Conservation (phyloP, 2,113 vertebrate genomes). For the Thunnus maccoyii region DNA sequence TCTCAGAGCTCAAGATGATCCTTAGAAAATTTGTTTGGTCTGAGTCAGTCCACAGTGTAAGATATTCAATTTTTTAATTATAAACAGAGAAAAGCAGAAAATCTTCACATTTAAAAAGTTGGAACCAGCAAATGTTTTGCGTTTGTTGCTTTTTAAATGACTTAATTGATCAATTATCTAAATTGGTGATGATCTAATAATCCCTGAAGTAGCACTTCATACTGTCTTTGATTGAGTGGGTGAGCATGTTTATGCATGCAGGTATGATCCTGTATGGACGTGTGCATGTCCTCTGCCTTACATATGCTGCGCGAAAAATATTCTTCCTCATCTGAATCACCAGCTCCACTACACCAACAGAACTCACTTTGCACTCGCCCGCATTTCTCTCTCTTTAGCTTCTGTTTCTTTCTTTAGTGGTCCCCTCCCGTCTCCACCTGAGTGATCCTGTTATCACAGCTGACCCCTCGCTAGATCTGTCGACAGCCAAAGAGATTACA, state of each 20-base stretch:
- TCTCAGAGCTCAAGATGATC: not conserved
- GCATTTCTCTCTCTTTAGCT: slow-evolving; percentile 56
- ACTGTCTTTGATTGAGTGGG: not conserved
- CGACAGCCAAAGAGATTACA: slow-evolving; percentile 82
- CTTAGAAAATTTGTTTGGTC: not conserved
- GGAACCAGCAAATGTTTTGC: not conserved
- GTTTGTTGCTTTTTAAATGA: not conserved
- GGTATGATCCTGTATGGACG: not conserved
- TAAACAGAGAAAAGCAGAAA: not conserved
- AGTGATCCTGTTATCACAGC: slow-evolving; percentile 79
- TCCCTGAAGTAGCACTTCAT: not conserved
- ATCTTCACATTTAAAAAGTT: not conserved
- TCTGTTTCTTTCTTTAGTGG: slow-evolving; percentile 54
- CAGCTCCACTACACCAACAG: slow-evolving; percentile 7
- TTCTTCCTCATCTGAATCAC: slow-evolving; percentile 2
- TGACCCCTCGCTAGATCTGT: slow-evolving; percentile 78
- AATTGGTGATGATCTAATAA: not conserved
- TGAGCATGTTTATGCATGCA: not conserved
- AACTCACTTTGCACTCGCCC: slow-evolving; percentile 44
- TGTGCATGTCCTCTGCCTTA: not conserved
- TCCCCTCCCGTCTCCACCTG: slow-evolving; percentile 65
- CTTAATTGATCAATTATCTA: not conserved
- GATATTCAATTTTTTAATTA: not conserved
- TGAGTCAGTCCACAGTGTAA: not conserved
- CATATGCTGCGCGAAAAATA: not conserved